Evolutionary conservation across 2,888 invertebrate genomes (phyloP).

Genomic region (Archaeoteleia sp.): DNA sequence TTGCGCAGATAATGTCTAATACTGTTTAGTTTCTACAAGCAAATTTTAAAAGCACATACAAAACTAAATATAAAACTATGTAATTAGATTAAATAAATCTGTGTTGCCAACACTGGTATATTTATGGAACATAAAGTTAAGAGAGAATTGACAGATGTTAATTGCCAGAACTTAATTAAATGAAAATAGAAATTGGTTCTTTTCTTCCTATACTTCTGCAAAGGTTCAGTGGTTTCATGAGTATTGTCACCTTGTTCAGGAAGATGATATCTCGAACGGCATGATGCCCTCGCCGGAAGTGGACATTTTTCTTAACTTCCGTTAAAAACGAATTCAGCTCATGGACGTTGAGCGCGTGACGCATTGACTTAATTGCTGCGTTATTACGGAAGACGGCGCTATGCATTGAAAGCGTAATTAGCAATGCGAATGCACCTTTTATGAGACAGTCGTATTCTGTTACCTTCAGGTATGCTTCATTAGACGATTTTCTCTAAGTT

Average conservation of each 20-base stretch:
- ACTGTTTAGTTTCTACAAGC: no score
- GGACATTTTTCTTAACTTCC: constrained; percentile 57
- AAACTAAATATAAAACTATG: no score
- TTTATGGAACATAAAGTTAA: no score
- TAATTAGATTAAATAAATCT: no score
- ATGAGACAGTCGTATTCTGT: constrained; percentile 58
- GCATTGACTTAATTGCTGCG: constrained; percentile 60
- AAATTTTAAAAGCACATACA: no score
- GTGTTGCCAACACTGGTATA: no score
- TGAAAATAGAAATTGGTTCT: no score
- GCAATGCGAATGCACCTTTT: constrained; percentile 63
- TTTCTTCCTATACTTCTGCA: constrained; percentile 1
- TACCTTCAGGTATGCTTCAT: constrained; percentile 53
- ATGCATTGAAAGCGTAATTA: constrained; percentile 64
- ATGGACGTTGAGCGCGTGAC: constrained; percentile 64
- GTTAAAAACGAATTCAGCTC: constrained; percentile 65
- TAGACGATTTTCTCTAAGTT: constrained; percentile 14
- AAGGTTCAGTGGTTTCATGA: constrained; percentile 15
- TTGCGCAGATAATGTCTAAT: no score
- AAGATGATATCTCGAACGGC: constrained; percentile 49
- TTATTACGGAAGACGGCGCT: constrained; percentile 64
- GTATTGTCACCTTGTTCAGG: constrained; percentile 17
- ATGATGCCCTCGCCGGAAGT: constrained; percentile 56
- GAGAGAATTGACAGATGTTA: no score
- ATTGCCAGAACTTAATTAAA: no score